Conservation (phyloP, 2,888 invertebrate species). For the Nephrotoma appendiculata region DNA sequence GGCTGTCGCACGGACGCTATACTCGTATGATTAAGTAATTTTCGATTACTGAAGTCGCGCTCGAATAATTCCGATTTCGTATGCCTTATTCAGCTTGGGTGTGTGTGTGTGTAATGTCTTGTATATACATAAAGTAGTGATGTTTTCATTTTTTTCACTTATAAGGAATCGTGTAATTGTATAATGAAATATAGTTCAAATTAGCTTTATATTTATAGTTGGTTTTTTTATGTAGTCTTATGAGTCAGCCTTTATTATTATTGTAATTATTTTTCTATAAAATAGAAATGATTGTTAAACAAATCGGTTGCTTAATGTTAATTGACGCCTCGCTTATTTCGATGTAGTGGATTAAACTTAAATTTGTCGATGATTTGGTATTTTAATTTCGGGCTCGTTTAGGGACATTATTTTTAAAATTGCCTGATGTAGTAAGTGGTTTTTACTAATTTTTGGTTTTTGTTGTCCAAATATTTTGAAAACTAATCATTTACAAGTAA, state of each 20-base stretch:
- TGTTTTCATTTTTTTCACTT: neutral
- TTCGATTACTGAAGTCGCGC: neutral
- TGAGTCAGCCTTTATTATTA: neutral
- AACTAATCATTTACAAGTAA: no score
- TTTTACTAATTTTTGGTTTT: no score
- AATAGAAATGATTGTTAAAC: neutral
- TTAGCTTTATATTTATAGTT: neutral
- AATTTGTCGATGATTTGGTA: no score
- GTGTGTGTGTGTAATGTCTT: neutral
- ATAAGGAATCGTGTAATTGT: neutral
- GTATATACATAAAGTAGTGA: neutral
- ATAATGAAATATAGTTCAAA: neutral
- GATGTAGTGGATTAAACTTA: neutral
- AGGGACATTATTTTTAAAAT: no score
- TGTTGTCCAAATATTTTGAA: no score
- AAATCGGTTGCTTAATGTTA: neutral
- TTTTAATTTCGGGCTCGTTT: no score
- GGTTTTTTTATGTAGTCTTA: neutral
- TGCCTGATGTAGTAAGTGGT: no score
- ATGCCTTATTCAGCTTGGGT: neutral
- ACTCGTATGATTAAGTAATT: neutral
- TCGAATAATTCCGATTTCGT: neutral
- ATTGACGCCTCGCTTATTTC: neutral
- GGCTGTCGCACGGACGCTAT: neutral
- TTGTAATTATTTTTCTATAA: neutral